phyloP scores from a whole-genome alignment of 2,113 vertebrate genomes.

The Melanostigma gelatinosum region DNA sequence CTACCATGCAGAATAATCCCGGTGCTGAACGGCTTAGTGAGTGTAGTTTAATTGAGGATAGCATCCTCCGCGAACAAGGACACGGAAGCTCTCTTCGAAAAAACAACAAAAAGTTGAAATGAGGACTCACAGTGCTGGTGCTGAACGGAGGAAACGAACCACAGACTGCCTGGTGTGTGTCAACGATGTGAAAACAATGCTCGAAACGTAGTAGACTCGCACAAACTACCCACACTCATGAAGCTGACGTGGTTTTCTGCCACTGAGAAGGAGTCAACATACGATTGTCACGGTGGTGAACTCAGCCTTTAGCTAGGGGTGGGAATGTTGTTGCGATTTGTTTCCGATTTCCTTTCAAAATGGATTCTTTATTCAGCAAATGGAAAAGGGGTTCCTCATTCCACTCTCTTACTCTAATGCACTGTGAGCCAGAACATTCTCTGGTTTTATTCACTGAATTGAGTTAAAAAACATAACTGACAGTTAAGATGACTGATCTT shows the following conservation, averaged over 20 bases:
- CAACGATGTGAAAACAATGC: conserved; percentile 3
- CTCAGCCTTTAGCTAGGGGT: neutral
- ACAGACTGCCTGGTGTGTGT: conserved; percentile 10
- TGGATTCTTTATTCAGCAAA: neutral
- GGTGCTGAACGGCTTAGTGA: conserved; percentile 53
- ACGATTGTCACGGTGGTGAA: neutral
- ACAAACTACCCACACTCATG: conserved; percentile 20
- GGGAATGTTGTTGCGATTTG: neutral
- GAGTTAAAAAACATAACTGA: neutral
- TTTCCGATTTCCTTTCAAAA: neutral
- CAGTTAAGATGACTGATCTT: neutral
- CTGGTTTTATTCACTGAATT: neutral
- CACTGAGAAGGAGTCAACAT: neutral
- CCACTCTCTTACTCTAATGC: neutral
- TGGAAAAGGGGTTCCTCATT: neutral
- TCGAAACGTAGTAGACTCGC: conserved; percentile 17
- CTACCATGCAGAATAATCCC: conserved; percentile 54
- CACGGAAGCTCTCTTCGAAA: conserved; percentile 7
- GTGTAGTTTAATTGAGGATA: conserved; percentile 61
- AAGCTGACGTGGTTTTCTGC: conserved; percentile 13
- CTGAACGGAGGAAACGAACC: conserved; percentile 23
- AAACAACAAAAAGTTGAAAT: conserved; percentile 39
- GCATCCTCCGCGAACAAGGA: conserved; percentile 28
- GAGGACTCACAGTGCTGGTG: conserved; percentile 9
- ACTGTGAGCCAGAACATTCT: neutral